Percentiles rank a stretch among this genome's conserved stretches.
Conservation (phyloP, 1,140 invertebrate genomes). For the Papilio aristodemus region DNA sequence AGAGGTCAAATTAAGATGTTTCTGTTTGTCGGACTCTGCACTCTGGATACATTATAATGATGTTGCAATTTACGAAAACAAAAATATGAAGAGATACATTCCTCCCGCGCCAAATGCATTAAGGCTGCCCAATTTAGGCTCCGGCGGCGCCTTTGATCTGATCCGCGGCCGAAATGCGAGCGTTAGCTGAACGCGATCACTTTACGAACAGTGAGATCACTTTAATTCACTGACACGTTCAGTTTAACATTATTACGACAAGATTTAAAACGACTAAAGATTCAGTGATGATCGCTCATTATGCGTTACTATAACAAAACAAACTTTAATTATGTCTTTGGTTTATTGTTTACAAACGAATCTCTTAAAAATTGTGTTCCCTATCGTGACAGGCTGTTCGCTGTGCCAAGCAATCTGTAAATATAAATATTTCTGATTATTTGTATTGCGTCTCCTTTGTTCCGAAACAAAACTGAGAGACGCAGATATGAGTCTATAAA, state of each 20-base stretch:
- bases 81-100: not conserved
- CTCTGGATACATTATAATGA: slow-evolving; percentile 18
- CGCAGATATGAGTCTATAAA: not conserved
- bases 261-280: not conserved
- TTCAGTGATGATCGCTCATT: too few species aligned
- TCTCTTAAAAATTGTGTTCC: not conserved
- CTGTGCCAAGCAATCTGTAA: too few species aligned
- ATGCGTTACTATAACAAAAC: too few species aligned
- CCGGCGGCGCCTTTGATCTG: slow-evolving; percentile 13
- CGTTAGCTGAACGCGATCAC: not conserved
- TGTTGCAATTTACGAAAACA: slow-evolving; percentile 1
- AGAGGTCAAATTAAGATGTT: slow-evolving; percentile 4
- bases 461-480: not conserved
- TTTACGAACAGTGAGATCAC: not conserved
- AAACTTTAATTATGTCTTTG: too few species aligned
- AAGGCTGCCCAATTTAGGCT: slow-evolving; percentile 5
- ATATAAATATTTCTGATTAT: not conserved
- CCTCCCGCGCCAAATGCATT: slow-evolving; percentile 9
- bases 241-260: not conserved
- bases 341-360: not conserved
- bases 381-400: not conserved
- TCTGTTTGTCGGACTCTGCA: slow-evolving; percentile 17
- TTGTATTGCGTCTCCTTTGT: not conserved
- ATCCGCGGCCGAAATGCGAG: slow-evolving; percentile 9
- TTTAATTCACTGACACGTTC: slow-evolving; percentile 1